These are phyloP conservation scores for Eubasilissa regina DNA, from an alignment of 1,140 invertebrate genomes.

Conservation along the genomic window DNA sequence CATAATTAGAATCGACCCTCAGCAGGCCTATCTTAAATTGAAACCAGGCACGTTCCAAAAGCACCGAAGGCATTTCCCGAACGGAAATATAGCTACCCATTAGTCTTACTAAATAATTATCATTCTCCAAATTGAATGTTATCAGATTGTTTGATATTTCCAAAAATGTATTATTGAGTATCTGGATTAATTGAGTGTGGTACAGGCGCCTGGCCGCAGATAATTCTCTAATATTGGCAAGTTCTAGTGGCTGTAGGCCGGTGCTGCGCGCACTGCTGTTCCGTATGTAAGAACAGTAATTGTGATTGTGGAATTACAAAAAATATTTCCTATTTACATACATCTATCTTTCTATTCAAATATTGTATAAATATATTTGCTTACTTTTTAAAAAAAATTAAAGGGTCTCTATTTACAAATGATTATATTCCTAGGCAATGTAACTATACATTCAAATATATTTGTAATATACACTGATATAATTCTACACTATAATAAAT, in stretches of 20 bases:
- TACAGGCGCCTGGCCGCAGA: too few species aligned
- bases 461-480: constrained; percentile 39
- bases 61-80: neutral
- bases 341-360: neutral
- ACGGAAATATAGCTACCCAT: too few species aligned
- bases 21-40: neutral
- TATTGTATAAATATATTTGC: constrained; percentile 24
- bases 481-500: constrained; percentile 9
- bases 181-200: too few species aligned
- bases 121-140: too few species aligned
- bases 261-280: too few species aligned
- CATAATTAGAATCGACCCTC: constrained; percentile 25
- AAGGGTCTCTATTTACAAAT: constrained; percentile 33
- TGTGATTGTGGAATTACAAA: too few species aligned
- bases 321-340: neutral
- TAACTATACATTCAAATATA: constrained; percentile 15
- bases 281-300: too few species aligned
- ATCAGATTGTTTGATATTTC: too few species aligned
- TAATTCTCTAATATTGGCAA: too few species aligned
- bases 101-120: too few species aligned
- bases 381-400: neutral
- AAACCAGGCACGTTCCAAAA: constrained; percentile 3
- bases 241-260: too few species aligned
- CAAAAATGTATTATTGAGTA: too few species aligned
- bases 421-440: constrained; percentile 28